phyloP scores from a whole-genome alignment of 2,888 invertebrate genomes.

The Slavum lentiscoides region DNA sequence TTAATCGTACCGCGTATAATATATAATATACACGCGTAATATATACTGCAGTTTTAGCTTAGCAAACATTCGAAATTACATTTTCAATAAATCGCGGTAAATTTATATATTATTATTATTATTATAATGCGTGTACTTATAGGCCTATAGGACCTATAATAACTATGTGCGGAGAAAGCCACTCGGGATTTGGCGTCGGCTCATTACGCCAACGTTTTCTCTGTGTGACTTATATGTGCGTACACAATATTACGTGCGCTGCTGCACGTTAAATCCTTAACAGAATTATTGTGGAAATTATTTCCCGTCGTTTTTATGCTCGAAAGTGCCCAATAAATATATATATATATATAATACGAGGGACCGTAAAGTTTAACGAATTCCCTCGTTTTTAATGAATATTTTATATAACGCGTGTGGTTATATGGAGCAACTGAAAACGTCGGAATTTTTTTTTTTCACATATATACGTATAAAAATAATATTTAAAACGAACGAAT shows the following conservation, averaged over 20 bases:
- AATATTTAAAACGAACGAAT: too few relatives aligned
- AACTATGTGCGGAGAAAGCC: not conserved
- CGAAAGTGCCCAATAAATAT: too few relatives aligned
- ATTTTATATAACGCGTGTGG: too few relatives aligned
- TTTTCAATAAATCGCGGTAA: conserved; percentile 3
- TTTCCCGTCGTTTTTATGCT: not conserved
- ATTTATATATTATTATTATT: not conserved
- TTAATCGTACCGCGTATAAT: not conserved
- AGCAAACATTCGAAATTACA: not conserved
- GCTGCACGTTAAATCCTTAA: not conserved
- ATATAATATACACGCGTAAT: too few relatives aligned
- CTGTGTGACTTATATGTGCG: not conserved
- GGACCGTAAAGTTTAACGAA: too few relatives aligned
- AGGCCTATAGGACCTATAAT: not conserved
- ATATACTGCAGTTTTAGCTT: not conserved
- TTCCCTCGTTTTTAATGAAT: too few relatives aligned
- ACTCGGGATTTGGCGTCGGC: not conserved
- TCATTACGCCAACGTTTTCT: not conserved
- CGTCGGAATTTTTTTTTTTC: too few relatives aligned
- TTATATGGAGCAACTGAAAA: too few relatives aligned
- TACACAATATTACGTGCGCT: too few relatives aligned
- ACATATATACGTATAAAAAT: too few relatives aligned
- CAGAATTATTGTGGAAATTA: not conserved
- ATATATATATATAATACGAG: too few relatives aligned
- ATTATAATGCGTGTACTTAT: not conserved